Conservation (phyloP, 2,797 vertebrate genomes). For the Fratercula arctica region DNA sequence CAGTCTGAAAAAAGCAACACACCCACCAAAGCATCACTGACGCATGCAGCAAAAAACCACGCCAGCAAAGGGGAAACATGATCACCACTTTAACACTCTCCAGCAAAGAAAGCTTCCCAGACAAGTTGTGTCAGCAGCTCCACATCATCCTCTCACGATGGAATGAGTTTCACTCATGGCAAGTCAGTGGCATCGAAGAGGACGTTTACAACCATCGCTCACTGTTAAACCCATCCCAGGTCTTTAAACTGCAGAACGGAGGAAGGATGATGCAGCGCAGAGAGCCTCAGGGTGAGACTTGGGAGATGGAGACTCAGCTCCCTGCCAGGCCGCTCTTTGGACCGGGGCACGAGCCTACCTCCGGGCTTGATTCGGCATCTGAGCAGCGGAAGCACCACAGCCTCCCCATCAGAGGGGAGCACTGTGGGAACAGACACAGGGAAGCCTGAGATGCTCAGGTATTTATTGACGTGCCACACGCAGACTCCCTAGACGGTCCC, state of each 20-base stretch:
- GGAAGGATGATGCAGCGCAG: fast-evolving
- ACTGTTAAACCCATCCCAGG: not conserved
- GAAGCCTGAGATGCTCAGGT: not conserved
- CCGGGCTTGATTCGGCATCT: fast-evolving
- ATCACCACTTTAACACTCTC: not conserved
- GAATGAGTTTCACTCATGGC: not conserved
- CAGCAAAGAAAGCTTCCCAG: not conserved
- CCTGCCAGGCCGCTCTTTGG: fast-evolving
- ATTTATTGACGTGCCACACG: fast-evolving
- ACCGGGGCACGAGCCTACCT: not conserved
- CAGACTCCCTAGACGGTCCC: not conserved
- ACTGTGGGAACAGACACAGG: fast-evolving
- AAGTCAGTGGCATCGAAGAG: not conserved
- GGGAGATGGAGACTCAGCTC: not conserved
- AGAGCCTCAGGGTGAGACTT: not conserved
- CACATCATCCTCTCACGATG: not conserved
- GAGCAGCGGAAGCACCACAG: not conserved
- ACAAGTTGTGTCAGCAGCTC: not conserved
- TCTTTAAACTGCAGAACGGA: not conserved
- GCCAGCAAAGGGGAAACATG: not conserved
- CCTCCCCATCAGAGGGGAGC: not conserved
- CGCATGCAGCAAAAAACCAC: not conserved
- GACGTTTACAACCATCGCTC: fast-evolving
- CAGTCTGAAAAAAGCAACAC: not conserved
- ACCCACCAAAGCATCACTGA: not conserved